Base-by-base conservation (phyloP, 2,113 vertebrate genomes). In the Camelus bactrianus region DNA sequence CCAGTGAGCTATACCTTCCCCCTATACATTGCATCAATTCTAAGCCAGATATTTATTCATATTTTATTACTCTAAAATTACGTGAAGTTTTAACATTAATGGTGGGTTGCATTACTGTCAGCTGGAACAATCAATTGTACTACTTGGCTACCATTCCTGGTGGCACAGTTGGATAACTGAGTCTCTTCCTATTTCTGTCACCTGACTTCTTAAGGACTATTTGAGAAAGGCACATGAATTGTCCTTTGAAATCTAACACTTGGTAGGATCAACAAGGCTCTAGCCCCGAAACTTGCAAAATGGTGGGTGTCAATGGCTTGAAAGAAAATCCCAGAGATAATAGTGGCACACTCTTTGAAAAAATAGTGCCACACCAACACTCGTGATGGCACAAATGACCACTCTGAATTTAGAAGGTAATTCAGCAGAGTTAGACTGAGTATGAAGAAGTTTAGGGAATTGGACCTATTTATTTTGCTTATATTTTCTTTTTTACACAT, bases 41-140 rank as follows among this genome's bases (percentile, higher is more conserved):
- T 67, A 80, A 85, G 35, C 0, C 52, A 89, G 56, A 52, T 13
- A 54, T 60, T 69, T 73, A 58, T 58, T 86, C 24, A 42, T 30
- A 76, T 52, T 81, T 93, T 81, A 81, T 89, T 35, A 64, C 48
- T 85, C 48, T 65, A 80, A 93, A 88, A 69, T 46, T 58, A 48
- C 32, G 24, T 8, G 65, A 22, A n/a, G 10, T 86, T 81, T 65
- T 62, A 64, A 48, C 73, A 60, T 6, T 50, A 42, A 72, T 13
- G 16, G 4, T 58, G 46, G n/a, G 5, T 89, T 70, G 28, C 4
- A 3, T 72, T 82, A 50, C 32, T 76, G 16, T 46, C 60, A 58
- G 32, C 5, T 5, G 70, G 90, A 70, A n/a, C 17, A 62, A n/a
- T 46, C 32, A 1, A 30, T 42, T 42, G 9, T 73, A 30, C 26